phyloP scores from a whole-genome alignment of 2,113 vertebrate species.

The Hippocampus comes region DNA sequence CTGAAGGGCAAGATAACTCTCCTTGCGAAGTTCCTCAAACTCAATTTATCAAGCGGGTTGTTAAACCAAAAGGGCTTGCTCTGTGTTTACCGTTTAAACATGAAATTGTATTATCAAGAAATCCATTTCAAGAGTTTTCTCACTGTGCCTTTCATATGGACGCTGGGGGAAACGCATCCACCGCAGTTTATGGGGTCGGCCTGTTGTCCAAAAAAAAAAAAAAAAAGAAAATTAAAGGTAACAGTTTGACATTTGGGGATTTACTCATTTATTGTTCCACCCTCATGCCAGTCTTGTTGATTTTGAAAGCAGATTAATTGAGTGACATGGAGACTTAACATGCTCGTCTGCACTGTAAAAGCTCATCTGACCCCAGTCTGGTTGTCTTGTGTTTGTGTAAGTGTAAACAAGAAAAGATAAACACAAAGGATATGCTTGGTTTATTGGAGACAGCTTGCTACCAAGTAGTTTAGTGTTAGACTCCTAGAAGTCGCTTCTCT shows the following conservation, averaged over 20 bases:
- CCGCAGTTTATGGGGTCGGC: slow-evolving; percentile 9
- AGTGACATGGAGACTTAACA: background rate
- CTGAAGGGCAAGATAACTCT: slow-evolving; percentile 26
- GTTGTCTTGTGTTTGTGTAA: background rate
- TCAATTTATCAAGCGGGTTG: slow-evolving; percentile 35
- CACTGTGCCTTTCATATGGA: slow-evolving; percentile 63
- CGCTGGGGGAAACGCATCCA: slow-evolving; percentile 34
- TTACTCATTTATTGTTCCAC: background rate
- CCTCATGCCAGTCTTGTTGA: background rate
- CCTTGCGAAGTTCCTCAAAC: slow-evolving; percentile 24
- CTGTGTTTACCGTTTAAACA: slow-evolving; percentile 38
- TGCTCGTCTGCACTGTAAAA: background rate
- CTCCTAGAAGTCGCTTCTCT: background rate
- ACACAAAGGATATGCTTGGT: background rate
- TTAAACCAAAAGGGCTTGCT: slow-evolving; percentile 53
- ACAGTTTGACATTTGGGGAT: background rate
- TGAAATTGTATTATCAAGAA: slow-evolving; percentile 13
- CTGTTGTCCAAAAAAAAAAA: background rate
- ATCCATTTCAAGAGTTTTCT: slow-evolving; percentile 30
- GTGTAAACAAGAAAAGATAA: background rate
- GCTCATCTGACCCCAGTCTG: background rate
- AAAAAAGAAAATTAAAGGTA: slow-evolving; percentile 4
- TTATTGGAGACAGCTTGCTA: background rate
- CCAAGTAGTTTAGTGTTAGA: background rate
- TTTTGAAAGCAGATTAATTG: background rate